phyloP scores from a whole-genome alignment of 2,113 vertebrate genomes.

The human (Homo sapiens) region DNA sequence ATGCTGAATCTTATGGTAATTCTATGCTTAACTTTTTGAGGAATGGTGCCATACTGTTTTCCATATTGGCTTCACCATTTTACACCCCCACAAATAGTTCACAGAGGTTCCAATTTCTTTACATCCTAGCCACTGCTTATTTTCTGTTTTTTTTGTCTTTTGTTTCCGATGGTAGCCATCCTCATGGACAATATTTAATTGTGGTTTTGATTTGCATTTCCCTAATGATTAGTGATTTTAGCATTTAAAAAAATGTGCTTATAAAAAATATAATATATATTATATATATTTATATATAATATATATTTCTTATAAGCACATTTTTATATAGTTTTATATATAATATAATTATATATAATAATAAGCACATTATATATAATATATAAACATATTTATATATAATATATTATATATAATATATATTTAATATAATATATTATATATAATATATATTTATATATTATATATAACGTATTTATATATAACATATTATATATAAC shows the following conservation, averaged over 20 bases:
- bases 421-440: no score
- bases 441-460: no score
- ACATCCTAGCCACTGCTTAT: not conserved
- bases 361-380: no score
- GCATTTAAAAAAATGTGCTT: not conserved
- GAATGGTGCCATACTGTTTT: not conserved
- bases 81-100: not conserved
- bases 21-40: not conserved
- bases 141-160: not conserved
- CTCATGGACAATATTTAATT: not conserved
- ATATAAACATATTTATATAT: no score
- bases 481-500: no score
- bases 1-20: not conserved
- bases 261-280: no score
- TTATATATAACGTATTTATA: no score
- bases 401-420: no score
- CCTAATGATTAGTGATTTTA: not conserved
- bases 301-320: not conserved
- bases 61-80: not conserved
- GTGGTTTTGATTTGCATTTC: not conserved
- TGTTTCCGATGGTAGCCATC: not conserved
- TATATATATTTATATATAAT: not conserved
- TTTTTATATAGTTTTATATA: not conserved
- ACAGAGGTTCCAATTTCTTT: not conserved
- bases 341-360: no score